These are phyloP conservation scores for Xiphorhynchus elegans DNA, from an alignment of 2,113 vertebrate species.

Conservation along the genomic window DNA sequence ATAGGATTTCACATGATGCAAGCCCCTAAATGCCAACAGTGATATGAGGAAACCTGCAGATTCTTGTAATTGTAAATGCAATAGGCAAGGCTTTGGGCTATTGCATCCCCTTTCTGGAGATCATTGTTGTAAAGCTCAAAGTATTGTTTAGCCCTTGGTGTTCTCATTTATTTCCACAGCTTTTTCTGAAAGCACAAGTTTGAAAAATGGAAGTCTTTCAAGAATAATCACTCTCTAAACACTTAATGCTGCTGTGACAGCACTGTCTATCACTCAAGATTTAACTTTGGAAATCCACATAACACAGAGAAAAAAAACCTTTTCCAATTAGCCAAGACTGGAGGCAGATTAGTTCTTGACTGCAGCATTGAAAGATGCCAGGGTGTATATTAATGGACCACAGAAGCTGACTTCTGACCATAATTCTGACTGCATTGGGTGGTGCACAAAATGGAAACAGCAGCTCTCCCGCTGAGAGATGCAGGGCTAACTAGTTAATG, in stretches of 20 bases:
- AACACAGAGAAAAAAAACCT: conserved; percentile 57
- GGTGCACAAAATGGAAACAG: conserved; percentile 1
- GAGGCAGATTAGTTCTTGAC: conserved; percentile 68
- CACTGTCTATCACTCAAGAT: conserved; percentile 80
- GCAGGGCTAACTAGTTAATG: background rate
- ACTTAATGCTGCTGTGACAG: conserved; percentile 80
- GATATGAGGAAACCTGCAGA: conserved; percentile 30
- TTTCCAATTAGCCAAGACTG: conserved; percentile 74
- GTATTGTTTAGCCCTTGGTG: conserved; percentile 62
- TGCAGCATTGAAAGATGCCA: conserved; percentile 18
- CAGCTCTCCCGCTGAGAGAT: background rate
- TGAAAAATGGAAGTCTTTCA: conserved; percentile 75
- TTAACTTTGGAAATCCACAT: conserved; percentile 76
- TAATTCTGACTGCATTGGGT: conserved; percentile 18
- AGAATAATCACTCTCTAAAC: conserved; percentile 78
- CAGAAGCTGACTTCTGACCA: background rate
- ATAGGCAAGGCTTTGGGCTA: conserved; percentile 38
- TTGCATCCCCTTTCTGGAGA: conserved; percentile 52
- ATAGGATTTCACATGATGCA: conserved; percentile 63
- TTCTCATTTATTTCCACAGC: conserved; percentile 63
- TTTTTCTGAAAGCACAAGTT: conserved; percentile 53
- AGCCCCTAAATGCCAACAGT: conserved; percentile 41
- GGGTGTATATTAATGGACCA: conserved; percentile 42
- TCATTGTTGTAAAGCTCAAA: conserved; percentile 31
- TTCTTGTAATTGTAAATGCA: conserved; percentile 49